Conservation (phyloP, 2,797 vertebrate species). For the Silurus lanzhouensis region DNA sequence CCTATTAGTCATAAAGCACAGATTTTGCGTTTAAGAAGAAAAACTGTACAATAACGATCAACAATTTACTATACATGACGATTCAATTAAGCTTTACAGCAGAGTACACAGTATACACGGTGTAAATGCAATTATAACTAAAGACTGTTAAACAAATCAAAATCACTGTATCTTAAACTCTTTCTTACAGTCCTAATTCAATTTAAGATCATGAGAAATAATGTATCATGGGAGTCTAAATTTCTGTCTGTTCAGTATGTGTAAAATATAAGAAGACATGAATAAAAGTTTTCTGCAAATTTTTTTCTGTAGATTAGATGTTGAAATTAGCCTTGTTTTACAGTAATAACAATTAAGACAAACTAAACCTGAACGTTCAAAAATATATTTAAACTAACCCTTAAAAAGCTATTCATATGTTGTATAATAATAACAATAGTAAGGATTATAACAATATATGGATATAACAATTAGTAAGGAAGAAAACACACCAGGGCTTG, state of each 20-base stretch:
- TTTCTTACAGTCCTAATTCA: neutral
- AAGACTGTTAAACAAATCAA: neutral
- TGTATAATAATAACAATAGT: neutral
- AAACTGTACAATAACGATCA: neutral
- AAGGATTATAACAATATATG: no score
- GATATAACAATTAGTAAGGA: neutral
- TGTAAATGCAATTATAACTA: neutral
- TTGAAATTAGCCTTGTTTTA: neutral
- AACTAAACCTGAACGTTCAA: neutral
- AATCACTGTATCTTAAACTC: neutral
- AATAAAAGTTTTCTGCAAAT: neutral
- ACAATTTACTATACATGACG: neutral
- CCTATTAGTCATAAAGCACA: conserved; percentile 13
- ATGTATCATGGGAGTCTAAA: neutral
- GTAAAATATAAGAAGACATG: neutral
- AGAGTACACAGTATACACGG: neutral
- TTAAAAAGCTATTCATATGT: neutral
- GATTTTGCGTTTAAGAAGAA: neutral
- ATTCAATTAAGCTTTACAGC: neutral
- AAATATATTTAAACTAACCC: no score
- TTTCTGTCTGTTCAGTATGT: neutral
- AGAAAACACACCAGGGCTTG: neutral
- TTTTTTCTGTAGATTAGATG: neutral
- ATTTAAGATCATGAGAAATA: neutral
- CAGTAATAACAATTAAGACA: neutral